Evolutionary conservation across 2,797 vertebrate species (phyloP), one percentile per base, ranked within the genome.

Genomic region (Helarctos malayanus): DNA sequence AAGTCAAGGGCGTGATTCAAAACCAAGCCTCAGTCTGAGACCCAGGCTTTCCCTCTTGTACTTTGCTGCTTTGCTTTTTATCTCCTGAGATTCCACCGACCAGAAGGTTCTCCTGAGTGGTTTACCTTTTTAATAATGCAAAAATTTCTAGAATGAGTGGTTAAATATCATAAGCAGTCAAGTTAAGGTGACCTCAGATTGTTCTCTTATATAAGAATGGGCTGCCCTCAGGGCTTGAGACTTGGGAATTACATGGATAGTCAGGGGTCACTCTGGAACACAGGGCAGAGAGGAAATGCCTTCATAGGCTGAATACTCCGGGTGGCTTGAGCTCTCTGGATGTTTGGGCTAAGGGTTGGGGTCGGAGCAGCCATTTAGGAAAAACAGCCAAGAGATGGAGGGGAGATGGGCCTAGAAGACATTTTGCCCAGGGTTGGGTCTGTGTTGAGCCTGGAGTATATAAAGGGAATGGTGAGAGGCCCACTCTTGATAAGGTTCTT

Each of bases 91-190:
- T 19, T 65, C 38, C 35, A 18, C 19, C 35, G 38, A 82, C 19
- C 61, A 27, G 92, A 21, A 92, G 0, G n/a, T 75, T 89, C 15
- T 41, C 21, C 56, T 56, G 12, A 45, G 14, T 32, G 52, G 0
- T 52, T 90, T 88, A 12, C 38, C 23, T 61, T 71, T 90, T 68
- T 47, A 19, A 23, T 45, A 57, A 86, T 41, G 38, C 35, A 65
- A 25, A 21, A 27, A 73, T 65, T 52, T 97, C 69, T 69, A 63
- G 45, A 81, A 23, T 63, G 19, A 29, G 76, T 78, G 12, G 3
- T 68, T 96, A 95, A 79, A 84, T 85, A 47, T 75, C 82, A 75
- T 41, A 84, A 63, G 23, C 12, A n/a, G 29, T 75, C 69, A 71
- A 4, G 54, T 57, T 47, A 83, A 80, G 54, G 10, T 54, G 13